Evolutionary conservation across 1,140 invertebrate species (phyloP), one percentile per base, ranked within the genome.

Genomic region (Lysiphlebus fabarum): DNA sequence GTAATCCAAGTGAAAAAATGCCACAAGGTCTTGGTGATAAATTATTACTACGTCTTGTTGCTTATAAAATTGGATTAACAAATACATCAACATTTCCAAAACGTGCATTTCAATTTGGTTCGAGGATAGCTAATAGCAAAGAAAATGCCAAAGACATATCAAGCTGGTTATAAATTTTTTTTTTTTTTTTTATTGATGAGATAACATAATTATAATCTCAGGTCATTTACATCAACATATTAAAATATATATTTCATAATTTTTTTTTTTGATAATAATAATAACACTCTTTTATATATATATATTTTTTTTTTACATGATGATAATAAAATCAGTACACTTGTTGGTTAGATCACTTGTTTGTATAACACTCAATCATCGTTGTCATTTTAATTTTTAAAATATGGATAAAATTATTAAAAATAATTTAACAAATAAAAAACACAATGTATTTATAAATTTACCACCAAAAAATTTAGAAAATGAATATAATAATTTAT

Each of bases 71-170:
- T 17, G 91, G 91, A 8, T 75, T 93, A 5, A 73, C 70, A 61
- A 75, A 83, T 48, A 85, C 88, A 14, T 85, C 90, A 1, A 71
- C 74, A 48, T 83, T 92, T 48, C 90, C 91, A 45, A 99, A 99
- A 78, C 75, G 93, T 77, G 96, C 96, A 11, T 88, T 99, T 51
- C 96, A 99, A 76, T 99, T 99, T 85, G 96, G 96, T n/a, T 95
- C 94, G 1, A 84, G 91, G 70, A 96, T 98, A 67, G 95, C 96
- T 5, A 93, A 97, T 76, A 84, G 85, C 43, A 95, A 92, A 76
- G 90, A 96, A 81, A 96, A 93, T 76, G 95, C 90, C 14, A 84
- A 84, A 64, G 86, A 95, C 72, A 66, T 87, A 49, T 92, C 90
- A 45, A 69, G 76, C 63, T 72, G 78, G 62, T 78, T 82, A 10